Evolutionary conservation across 1,140 invertebrate genomes (phyloP), one percentile per base, ranked within the genome.

Genomic region (Sminthurides bifidus): DNA sequence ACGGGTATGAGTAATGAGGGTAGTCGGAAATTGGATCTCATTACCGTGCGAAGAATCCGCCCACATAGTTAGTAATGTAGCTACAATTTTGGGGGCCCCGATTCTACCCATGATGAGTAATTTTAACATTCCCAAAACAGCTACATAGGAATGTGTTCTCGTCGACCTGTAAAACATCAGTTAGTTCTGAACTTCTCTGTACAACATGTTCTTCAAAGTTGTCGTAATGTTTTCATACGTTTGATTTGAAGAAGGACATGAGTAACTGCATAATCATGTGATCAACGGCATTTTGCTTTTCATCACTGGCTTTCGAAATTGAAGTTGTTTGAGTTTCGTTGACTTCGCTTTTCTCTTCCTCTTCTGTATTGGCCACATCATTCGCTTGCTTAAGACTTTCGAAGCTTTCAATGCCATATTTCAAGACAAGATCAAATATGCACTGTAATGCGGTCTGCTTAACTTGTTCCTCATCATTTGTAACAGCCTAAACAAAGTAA

Each of bases 401-500:
- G 23, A 50, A 50, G 12, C 27, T n/a, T 31, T 50, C 48, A 30
- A 50, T 33, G 14, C 48, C 48, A 21, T 31, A 50, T 19, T 50
- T 30, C 19, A 50, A 17, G 3, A 50, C n/a, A 21, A 50, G 48
- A 33, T 50, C 48, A 33, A 31, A 50, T 5, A 50, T 35, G 30
- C 48, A 30, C 23, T 50, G 48, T 3, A 50, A 21, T 15, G 27
- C 48, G 14, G 10, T 21, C 31, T 30, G 5, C 23, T 50, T 50
- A 10, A 50, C 27, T 5, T 50, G 29, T 6, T 14, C 48, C 3
- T 30, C 4, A 8, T 50, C 48, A 33, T 31, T 30, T 21, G 35
- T 10, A 4, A 50, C 6, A 8, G 27, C 48, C 48, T 50, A 10
- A n/a, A n/a, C n/a, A n/a, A n/a, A n/a, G n/a, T n/a, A n/a, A n/a